Conservation (phyloP, 2,888 invertebrate genomes). For the Eupithecia insigniata region DNA sequence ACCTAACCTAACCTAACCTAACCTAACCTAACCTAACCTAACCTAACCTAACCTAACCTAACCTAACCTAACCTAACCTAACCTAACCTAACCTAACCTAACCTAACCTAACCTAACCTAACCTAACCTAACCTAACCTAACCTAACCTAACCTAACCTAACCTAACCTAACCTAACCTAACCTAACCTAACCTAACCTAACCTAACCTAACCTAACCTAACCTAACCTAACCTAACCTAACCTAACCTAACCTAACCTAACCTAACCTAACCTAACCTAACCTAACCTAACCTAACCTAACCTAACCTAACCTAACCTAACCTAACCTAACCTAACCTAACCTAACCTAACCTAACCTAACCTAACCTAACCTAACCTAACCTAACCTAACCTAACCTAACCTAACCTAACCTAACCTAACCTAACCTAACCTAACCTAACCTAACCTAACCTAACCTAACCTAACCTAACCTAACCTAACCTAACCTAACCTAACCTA, state of each 20-base stretch:
- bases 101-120: no score
- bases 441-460: no score
- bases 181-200: constrained; percentile 15
- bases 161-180: constrained; percentile 12
- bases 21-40: no score
- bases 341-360: neutral
- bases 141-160: constrained; percentile 8
- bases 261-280: neutral
- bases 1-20: no score
- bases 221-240: neutral
- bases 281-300: neutral
- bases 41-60: no score
- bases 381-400: no score
- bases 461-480: no score
- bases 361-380: constrained; percentile 1
- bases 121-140: neutral
- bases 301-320: neutral
- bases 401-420: no score
- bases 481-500: no score
- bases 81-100: no score
- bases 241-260: neutral
- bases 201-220: constrained; percentile 8
- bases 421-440: no score
- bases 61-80: no score
- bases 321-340: neutral